These are phyloP conservation scores for Dicrurus megarhynchus DNA, from an alignment of 2,113 vertebrate species.

Conservation along the genomic window DNA sequence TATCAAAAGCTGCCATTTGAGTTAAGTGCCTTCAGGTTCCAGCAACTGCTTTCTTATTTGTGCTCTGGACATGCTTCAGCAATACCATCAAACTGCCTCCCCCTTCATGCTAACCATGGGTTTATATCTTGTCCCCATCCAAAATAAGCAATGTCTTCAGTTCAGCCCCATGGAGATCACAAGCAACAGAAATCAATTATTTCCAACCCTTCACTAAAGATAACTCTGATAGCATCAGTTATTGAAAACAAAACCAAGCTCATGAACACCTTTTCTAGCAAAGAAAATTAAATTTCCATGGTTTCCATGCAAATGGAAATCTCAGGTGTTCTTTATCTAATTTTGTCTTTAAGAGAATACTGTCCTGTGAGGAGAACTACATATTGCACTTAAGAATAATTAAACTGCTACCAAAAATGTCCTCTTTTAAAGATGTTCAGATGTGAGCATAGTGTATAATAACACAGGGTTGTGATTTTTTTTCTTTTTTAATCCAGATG, in stretches of 20 bases:
- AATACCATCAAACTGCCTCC: not conserved
- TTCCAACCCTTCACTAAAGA: not conserved
- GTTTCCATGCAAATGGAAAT: not conserved
- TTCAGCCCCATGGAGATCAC: not conserved
- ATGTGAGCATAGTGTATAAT: not conserved
- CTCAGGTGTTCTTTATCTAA: not conserved
- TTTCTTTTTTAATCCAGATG: not conserved
- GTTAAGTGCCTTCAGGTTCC: not conserved
- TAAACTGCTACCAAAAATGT: not conserved
- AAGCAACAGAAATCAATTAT: not conserved
- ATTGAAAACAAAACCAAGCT: not conserved
- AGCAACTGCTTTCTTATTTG: not conserved
- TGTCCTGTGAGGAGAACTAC: not conserved
- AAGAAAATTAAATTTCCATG: not conserved
- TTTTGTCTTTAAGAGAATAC: not conserved
- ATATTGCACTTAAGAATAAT: not conserved
- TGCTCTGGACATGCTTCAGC: not conserved
- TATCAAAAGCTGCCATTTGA: not conserved
- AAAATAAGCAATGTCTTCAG: not conserved
- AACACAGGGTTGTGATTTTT: not conserved
- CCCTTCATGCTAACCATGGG: not conserved
- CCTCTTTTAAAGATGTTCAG: not conserved
- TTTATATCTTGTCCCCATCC: not conserved
- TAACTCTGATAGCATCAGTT: not conserved
- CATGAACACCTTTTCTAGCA: not conserved